Base-by-base conservation (phyloP, 1,140 invertebrate species). In the Papilio polyxenes region DNA sequence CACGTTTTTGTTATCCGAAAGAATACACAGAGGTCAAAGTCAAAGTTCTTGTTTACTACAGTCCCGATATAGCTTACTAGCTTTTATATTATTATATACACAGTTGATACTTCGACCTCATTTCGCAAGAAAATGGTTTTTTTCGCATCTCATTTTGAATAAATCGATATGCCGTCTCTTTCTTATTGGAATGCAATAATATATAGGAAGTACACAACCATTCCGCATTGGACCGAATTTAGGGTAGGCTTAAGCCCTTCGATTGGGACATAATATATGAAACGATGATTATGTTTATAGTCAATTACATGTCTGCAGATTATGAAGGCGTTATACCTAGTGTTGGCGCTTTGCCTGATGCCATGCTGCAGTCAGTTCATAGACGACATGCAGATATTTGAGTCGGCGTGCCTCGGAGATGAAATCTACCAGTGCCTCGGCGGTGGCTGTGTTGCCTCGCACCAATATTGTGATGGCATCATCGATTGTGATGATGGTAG, bases 401-500 rank as follows among this genome's bases (percentile, higher is more conserved):
- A 92, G 11, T 44, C 81, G 1, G 87, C 87, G 40, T 94, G 92
- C 53, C 79, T 92, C 4, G 85, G 82, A 0, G 92, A 94, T 7
- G 85, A 89, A 3, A 89, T 95, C 84, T 96, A 95, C 83, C 93
- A 95, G 75, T 96, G 96, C 85, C 83, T 94, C 59, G 90, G 92
- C 3, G 96, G 96, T 1, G 95, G 95, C 3, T 97, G 96, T 86
- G 92, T 97, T 9, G 76, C 90, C 0, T 88, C 90, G 15, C 83
- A 92, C 0, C 91, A 95, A 83, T 91, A 95, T 6, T 97, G 96
- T 87, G 95, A 97, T 85, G 95, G 95, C 0, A 90, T 92, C 2
- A 86, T 92, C 17, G 95, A 97, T 75, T 97, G 96, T 83, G 90
- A 91, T 0, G 96, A 97, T 87, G 94, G 91, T 51, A 96, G 95